phyloP scores from a whole-genome alignment of 1,140 invertebrate species.

The Mesaphorura yosii region DNA sequence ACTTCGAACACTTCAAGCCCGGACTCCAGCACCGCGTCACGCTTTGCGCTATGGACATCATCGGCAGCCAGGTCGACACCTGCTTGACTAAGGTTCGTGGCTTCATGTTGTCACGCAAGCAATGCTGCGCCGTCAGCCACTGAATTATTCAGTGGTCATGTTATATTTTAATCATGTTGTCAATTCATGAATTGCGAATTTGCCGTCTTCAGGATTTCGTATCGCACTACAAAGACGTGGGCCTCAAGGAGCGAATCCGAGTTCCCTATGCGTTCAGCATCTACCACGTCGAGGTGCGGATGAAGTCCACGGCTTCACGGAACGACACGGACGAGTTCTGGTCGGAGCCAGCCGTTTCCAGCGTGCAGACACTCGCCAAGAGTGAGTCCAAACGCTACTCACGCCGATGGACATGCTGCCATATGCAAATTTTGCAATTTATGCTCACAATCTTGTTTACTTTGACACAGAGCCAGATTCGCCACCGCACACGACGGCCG shows the following conservation, averaged over 20 bases:
- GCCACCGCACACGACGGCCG: conserved; percentile 22
- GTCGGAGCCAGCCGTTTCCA: conserved; percentile 16
- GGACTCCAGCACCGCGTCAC: conserved; percentile 23
- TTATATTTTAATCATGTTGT: too few species aligned
- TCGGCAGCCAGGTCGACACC: background rate
- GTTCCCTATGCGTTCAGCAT: conserved; percentile 20
- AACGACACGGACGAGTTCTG: conserved; percentile 24
- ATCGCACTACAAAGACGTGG: too few species aligned
- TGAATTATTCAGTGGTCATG: too few species aligned
- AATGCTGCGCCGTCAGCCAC: too few species aligned
- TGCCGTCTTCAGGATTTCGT: background rate
- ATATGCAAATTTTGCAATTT: background rate
- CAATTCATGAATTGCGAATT: too few species aligned
- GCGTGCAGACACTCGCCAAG: conserved; percentile 10
- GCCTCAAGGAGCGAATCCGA: conserved; percentile 3
- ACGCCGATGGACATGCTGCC: background rate
- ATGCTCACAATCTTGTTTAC: background rate
- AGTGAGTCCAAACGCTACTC: conserved; percentile 7
- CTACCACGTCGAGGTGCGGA: conserved; percentile 21
- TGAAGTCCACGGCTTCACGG: conserved; percentile 22
- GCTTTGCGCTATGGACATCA: conserved; percentile 11
- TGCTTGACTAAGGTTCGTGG: background rate
- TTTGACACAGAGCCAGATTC: conserved; percentile 19
- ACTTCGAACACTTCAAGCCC: conserved; percentile 20
- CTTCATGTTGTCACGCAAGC: too few species aligned